Base-by-base conservation (phyloP, 2,113 vertebrate species). In the Melanostigma gelatinosum region DNA sequence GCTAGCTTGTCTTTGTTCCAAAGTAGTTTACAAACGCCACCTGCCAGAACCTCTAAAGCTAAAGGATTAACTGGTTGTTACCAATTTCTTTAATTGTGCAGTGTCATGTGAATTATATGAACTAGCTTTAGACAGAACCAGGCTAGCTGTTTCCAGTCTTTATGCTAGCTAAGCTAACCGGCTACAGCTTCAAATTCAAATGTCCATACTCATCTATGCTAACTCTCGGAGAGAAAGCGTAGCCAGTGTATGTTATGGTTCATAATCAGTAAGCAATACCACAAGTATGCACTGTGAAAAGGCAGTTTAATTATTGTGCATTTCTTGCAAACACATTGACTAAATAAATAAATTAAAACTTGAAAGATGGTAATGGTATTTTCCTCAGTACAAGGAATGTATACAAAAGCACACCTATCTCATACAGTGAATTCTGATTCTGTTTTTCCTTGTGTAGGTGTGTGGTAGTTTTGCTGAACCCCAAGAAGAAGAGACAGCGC, bases 391-490 rank as follows among this genome's bases (percentile, higher is more conserved):
- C 2, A 29, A 7, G 3, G 20, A 46, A 29, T n/a, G 34, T 4
- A 32, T 18, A 18, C 16, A 34, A 38, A 75, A 29, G 10, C 44
- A 16, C 46, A 48, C 46, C 9, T 7, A 7, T 8, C 8, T 22
- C 13, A 34, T 10, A 7, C 5, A 50, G 8, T 11, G 10, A 60
- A 11, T 34, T 67, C 12, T 72, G 12, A 55, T 46, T 16, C 1
- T 46, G 0, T 63, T 46, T 9, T 62, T 81, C 50, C 11, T 27
- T 10, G 2, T 82, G 11, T 13, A 99, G 98, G 86, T 99, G 98
- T 88, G 97, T 98, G 32, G 96, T 99, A 0, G 98, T 99, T 57
- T 88, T 99, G 27, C 96, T 99, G 89, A 98, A 96, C 82, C 97
- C 98, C 32, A 95, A 94, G 87, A 99, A 96, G 83, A 96, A 96